A percentile compares a stretch with the other conserved stretches of the same genome.
phyloP scores from a whole-genome alignment of 2,888 invertebrate genomes.

The Pseudococcus viburni region DNA sequence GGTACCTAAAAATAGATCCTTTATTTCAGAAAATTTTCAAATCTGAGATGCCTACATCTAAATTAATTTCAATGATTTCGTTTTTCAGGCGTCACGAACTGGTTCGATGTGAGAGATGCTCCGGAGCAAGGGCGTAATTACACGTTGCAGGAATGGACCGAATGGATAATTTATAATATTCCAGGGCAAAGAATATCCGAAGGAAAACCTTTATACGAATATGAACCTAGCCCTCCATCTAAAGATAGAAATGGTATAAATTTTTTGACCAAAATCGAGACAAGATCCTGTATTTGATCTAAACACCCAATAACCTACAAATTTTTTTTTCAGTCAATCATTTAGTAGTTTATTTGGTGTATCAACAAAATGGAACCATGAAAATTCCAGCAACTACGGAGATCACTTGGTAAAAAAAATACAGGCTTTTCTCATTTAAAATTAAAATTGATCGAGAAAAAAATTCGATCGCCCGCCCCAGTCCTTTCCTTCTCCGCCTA shows the following conservation, averaged over 20 bases:
- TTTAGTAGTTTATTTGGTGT: constrained; percentile 2
- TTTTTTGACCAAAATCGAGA: too few relatives aligned
- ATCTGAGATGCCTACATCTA: too few relatives aligned
- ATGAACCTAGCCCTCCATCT: not conserved
- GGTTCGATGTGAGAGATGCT: constrained; percentile 28
- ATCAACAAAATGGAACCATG: not conserved
- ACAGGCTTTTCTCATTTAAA: too few relatives aligned
- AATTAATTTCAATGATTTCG: too few relatives aligned
- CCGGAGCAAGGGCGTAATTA: constrained; percentile 20
- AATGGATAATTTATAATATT: constrained; percentile 21
- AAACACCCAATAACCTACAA: not conserved
- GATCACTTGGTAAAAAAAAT: not conserved
- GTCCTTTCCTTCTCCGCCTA: not conserved
- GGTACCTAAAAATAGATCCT: too few relatives aligned
- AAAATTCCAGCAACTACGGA: not conserved
- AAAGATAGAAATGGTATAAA: not conserved
- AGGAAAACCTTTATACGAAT: not conserved
- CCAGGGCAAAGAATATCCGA: not conserved
- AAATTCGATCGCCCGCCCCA: too few relatives aligned
- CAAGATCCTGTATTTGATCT: not conserved
- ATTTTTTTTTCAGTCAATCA: not conserved
- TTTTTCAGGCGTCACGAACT: not conserved
- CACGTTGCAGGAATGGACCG: constrained; percentile 13
- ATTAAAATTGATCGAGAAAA: too few relatives aligned
- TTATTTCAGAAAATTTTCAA: too few relatives aligned